Evolutionary conservation across 2,113 vertebrate genomes (phyloP), one percentile per base, ranked within the genome.

Genomic region (Actenoides lindsayi): DNA sequence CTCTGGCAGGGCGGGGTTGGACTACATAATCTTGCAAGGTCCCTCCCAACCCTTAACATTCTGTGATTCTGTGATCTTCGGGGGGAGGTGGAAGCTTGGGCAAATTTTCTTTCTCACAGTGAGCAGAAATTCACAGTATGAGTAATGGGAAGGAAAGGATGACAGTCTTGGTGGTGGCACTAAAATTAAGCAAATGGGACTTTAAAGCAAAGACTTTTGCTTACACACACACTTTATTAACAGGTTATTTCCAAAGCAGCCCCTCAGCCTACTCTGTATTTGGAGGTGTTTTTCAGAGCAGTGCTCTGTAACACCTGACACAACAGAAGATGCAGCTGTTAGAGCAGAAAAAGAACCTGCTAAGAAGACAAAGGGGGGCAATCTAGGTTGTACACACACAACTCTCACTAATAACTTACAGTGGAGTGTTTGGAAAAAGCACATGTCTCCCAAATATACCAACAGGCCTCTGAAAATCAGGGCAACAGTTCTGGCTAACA

Each of bases 201-300:
- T 77, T 35, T 15, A 39, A 54, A 67, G 21, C 33, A 57, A 42
- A 51, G 6, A 28, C 11, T 37, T 70, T 7, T 0, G 3, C 80
- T 83, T 37, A 9, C 44, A 71, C 17, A 13, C 4, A 24, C 27
- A 31, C 13, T 79, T 70, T 35, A 15, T 85, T 64, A 78, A 83
- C 8, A 51, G 78, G 60, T 85, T 90, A 44, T 93, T 91, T 88
- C 94, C 71, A 87, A 92, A 86, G 78, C 94, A 95, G 90, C 53
- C 16, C 73, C 64, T 83, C 68, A 41, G 48, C 16, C 6, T 31
- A 20, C 31, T 5, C 37, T 35, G 39, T 23, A 27, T 33, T 39
- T 11, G 23, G 95, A 96, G 86, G 69, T 81, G 53, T 70, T 69
- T 62, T 63, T 54, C 81, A 86, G 78, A 92, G 87, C 93, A 75